Conservation (phyloP, 2,113 vertebrate genomes). For the Pristiophorus japonicus region DNA sequence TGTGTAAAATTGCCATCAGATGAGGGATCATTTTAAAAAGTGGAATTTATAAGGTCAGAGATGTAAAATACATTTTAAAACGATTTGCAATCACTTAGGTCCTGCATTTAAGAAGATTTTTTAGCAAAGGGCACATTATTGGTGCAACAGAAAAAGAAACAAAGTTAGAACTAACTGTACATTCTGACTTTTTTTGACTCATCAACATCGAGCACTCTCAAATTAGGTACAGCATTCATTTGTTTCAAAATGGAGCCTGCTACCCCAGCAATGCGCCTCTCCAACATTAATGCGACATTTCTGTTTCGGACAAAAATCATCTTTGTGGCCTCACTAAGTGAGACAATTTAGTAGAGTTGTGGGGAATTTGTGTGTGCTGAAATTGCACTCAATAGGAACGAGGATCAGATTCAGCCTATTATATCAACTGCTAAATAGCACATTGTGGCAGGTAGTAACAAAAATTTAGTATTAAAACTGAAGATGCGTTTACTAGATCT, state of each 20-base stretch:
- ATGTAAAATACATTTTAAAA: not conserved
- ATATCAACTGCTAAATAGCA: not conserved
- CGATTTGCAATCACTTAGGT: not conserved
- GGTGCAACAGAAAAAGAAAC: too few species aligned
- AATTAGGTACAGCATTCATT: not conserved
- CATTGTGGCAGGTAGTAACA: not conserved
- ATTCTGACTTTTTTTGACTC: not conserved
- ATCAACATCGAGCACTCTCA: not conserved
- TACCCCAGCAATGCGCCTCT: not conserved
- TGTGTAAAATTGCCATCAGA: not conserved
- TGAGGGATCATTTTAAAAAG: not conserved
- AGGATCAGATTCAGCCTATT: not conserved
- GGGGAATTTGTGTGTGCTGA: not conserved
- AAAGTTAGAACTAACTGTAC: not conserved
- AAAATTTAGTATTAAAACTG: not conserved
- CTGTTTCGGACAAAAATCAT: not conserved
- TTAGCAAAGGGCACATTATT: not conserved
- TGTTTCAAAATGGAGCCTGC: not conserved
- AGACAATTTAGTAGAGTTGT: not conserved
- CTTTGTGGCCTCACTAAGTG: not conserved
- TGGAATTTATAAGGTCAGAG: not conserved
- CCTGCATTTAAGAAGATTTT: not conserved
- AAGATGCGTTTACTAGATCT: not conserved
- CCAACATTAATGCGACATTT: not conserved
- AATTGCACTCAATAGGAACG: not conserved